Base-by-base conservation (phyloP, 1,140 invertebrate species). In the Cepaea nemoralis region DNA sequence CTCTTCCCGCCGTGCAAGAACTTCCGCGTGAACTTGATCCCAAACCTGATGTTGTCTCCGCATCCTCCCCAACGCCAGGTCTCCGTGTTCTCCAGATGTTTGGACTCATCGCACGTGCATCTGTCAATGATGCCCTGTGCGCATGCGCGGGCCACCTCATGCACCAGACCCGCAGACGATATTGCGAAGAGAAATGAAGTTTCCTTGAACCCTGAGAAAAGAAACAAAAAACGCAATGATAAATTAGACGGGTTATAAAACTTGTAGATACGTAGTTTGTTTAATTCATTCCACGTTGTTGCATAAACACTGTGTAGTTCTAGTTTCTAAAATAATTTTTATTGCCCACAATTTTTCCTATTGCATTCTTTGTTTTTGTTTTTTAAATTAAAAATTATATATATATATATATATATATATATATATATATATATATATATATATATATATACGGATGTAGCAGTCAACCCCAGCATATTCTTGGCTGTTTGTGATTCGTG, bases 181-280 rank as follows among this genome's bases (percentile, higher is more conserved):
- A 95, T 93, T 48, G 94, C 94, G 87, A 94, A 94, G 39, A 95
- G 92, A 88, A 94, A 95, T 22, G 94, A 94, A 3, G 94, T 94
- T 88, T 95, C 94, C 88, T 93, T 93, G 83, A 93, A 94, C 59
- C 93, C 94, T 94, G 89, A 31, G 91, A 88, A 71, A 66, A 77
- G 70, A 79, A 55, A 79, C 67, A 31, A 31, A 31, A 63, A 31
- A n/a, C n/a, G n/a, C n/a, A n/a, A n/a, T n/a, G n/a, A n/a, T n/a
- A n/a, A n/a, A n/a, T n/a, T n/a, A n/a, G n/a, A n/a, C n/a, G n/a
- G n/a, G n/a, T n/a, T n/a, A n/a, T n/a, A n/a, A n/a, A n/a, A n/a
- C n/a, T n/a, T n/a, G n/a, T n/a, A n/a, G n/a, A n/a, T n/a, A n/a
- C n/a, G n/a, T n/a, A n/a, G n/a, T n/a, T n/a, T n/a, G n/a, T n/a